Evolutionary conservation across 1,140 invertebrate genomes (phyloP).

Genomic region (Neelides sp.): DNA sequence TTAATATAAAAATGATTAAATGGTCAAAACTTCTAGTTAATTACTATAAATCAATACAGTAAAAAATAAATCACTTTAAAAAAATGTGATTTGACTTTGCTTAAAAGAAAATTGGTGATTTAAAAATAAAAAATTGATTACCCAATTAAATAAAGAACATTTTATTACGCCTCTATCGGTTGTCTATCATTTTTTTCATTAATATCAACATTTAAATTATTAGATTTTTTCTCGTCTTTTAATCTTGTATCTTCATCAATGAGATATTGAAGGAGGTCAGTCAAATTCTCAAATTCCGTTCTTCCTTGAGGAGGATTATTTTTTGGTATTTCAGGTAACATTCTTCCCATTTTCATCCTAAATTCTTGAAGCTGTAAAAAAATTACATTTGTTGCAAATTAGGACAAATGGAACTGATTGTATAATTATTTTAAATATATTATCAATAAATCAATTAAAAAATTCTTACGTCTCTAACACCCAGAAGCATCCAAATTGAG

Average conservation of each 20-base stretch:
- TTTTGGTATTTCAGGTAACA: constrained; percentile 61
- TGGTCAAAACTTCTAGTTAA: too few relatives aligned
- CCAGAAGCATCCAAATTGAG: constrained; percentile 75
- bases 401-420: not conserved
- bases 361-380: constrained; percentile 39
- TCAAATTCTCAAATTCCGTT: constrained; percentile 71
- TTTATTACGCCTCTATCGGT: too few relatives aligned
- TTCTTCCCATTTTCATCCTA: constrained; percentile 38
- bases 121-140: too few relatives aligned
- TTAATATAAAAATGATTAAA: too few relatives aligned
- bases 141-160: too few relatives aligned
- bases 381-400: too few relatives aligned
- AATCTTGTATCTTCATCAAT: constrained; percentile 28
- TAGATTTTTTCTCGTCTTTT: constrained; percentile 11
- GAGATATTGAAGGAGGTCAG: constrained; percentile 64
- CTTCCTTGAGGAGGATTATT: constrained; percentile 66
- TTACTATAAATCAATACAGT: too few relatives aligned
- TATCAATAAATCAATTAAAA: not conserved
- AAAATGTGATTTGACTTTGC: too few relatives aligned
- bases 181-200: too few relatives aligned
- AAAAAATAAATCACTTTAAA: too few relatives aligned
- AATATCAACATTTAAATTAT: too few relatives aligned
- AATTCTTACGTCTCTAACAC: constrained; percentile 57
- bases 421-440: not conserved
- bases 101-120: too few relatives aligned